Percentiles rank a stretch among this genome's conserved stretches.
phyloP scores from a whole-genome alignment of 2,797 vertebrate genomes.

The Pipistrellus nathusii region DNA sequence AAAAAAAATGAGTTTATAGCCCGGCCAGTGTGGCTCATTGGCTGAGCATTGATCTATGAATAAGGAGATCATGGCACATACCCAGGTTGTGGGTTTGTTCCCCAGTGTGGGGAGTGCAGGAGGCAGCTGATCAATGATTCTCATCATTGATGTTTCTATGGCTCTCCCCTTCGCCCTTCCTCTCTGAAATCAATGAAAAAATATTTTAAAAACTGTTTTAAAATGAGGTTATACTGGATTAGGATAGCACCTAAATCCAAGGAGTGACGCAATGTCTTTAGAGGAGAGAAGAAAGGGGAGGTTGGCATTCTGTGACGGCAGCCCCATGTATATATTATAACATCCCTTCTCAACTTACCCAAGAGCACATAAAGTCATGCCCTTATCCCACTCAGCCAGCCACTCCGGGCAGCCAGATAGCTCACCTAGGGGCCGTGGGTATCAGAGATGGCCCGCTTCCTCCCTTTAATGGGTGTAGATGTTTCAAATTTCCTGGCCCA shows the following conservation, averaged over 20 bases:
- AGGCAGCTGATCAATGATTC: not conserved
- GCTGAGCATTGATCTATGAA: not conserved
- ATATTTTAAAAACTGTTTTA: not conserved
- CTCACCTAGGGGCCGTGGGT: accelerated
- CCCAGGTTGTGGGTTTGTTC: not conserved
- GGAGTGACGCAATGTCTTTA: not conserved
- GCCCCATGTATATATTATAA: not conserved
- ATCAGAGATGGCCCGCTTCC: not conserved
- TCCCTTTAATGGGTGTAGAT: not conserved
- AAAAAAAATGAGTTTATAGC: not conserved
- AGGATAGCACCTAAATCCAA: not conserved
- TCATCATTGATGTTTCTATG: not conserved
- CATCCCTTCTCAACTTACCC: not conserved
- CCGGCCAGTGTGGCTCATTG: not conserved
- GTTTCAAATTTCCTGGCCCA: not conserved
- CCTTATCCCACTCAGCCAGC: not conserved
- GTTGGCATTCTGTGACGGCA: not conserved
- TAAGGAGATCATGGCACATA: not conserved
- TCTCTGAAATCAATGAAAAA: not conserved
- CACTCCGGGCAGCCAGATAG: not conserved
- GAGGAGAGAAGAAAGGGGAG: not conserved
- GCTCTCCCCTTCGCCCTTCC: not conserved
- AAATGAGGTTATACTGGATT: not conserved
- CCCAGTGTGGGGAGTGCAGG: not conserved
- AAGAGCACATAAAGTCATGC: not conserved